Evolutionary conservation across 2,797 vertebrate species (phyloP), one percentile per base, ranked within the genome.

Genomic region (Xyrichtys novacula): DNA sequence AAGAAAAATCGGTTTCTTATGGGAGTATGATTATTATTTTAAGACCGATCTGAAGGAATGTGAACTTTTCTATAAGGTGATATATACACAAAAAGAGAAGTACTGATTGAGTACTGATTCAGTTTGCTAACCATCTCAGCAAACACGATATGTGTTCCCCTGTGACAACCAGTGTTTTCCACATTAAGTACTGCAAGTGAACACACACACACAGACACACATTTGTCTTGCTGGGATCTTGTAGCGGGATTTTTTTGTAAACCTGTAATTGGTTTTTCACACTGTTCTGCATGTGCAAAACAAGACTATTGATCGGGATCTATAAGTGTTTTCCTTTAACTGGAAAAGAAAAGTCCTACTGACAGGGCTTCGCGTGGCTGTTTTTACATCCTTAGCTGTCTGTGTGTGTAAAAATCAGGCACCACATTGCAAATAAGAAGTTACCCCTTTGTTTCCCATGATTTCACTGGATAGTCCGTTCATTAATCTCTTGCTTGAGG

Each of bases 181-280:
- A n/a, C 28, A 60, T 40, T 36, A 58, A 52, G 16, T 16, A 23
- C 22, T 43, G 17, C 17, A 60, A 22, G 15, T 39, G 7, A 4
- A 3, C 38, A 20, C 16, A 40, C 20, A 23, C 7, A 28, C 11
- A 20, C 22, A 48, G 6, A 44, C 29, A 55, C 32, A 3, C n/a
- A 19, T 1, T 23, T 14, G 19, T 36, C 28, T 60, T 65, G 17
- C 32, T 63, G 52, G 34, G 49, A 23, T 63, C 43, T 75, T 3
- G 34, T 32, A 61, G 47, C 39, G 28, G 19, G 9, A 31, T 56
- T 60, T 6, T 52, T 58, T 52, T 60, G 62, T 61, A 8, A n/a
- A 49, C 22, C 69, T 59, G 5, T 71, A 74, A 67, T 62, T 77
- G 59, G 39, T 71, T 71, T 74, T 22, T 78, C 61, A 68, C 75